Conservation (phyloP, 2,113 vertebrate species). For the Ctenomys sociabilis region DNA sequence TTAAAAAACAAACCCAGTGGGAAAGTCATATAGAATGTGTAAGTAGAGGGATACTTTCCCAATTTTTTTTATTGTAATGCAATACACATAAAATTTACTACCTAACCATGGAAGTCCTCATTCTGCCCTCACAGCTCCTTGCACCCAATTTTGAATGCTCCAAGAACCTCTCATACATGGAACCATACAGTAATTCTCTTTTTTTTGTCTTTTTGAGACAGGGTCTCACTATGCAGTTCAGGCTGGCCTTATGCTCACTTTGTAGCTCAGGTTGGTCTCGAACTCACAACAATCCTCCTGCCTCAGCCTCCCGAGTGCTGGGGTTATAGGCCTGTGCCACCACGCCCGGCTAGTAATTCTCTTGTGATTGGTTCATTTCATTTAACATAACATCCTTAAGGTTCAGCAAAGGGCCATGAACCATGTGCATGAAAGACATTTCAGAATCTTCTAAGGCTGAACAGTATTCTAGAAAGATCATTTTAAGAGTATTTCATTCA, state of each 20-base stretch:
- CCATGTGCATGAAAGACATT: neutral
- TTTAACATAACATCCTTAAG: neutral
- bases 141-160: neutral
- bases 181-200: neutral
- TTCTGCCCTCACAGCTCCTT: rapidly evolving
- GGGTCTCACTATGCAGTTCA: no score
- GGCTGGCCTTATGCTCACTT: no score
- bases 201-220: no score
- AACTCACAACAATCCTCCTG: no score
- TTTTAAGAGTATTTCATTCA: conserved; percentile 27
- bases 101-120: neutral
- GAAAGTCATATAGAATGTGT: neutral
- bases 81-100: neutral
- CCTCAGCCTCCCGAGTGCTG: no score
- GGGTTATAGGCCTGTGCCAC: no score
- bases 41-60: neutral
- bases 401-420: neutral
- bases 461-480: conserved; percentile 37
- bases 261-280: no score
- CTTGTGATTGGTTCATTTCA: neutral
- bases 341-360: no score
- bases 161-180: neutral
- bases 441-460: conserved; percentile 44
- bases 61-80: neutral
- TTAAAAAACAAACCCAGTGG: neutral